phyloP scores from a whole-genome alignment of 1,140 invertebrate genomes.

The Leptonema lineaticorne region DNA sequence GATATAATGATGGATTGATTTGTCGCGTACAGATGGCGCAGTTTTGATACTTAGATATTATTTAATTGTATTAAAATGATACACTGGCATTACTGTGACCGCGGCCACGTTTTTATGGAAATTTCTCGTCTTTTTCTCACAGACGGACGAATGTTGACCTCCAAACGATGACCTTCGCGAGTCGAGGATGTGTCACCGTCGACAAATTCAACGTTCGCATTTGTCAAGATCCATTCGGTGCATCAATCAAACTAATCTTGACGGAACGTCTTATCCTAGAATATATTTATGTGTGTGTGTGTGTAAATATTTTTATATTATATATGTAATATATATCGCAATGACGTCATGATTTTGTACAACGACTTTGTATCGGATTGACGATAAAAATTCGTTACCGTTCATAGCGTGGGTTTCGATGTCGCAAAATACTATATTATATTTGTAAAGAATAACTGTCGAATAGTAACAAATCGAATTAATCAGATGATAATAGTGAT shows the following conservation, averaged over 20 bases:
- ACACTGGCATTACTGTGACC: too few relatives aligned
- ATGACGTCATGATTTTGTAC: background rate
- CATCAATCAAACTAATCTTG: slow-evolving; percentile 15
- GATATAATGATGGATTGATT: too few relatives aligned
- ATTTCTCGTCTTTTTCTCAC: background rate
- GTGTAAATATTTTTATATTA: background rate
- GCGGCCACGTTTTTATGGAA: too few relatives aligned
- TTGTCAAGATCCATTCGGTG: slow-evolving; percentile 2
- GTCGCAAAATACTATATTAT: too few relatives aligned
- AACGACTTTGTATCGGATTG: background rate
- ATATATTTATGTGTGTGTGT: background rate
- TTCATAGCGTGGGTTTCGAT: slow-evolving; percentile 1
- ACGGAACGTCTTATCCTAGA: background rate
- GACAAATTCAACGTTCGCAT: slow-evolving; percentile 2
- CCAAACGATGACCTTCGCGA: background rate
- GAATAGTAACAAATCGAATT: too few relatives aligned
- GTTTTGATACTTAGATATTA: too few relatives aligned
- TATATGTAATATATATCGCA: background rate
- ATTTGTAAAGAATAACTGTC: too few relatives aligned
- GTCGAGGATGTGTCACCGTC: background rate
- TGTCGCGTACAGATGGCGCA: too few relatives aligned
- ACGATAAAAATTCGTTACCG: slow-evolving; percentile 8
- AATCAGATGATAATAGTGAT: too few relatives aligned
- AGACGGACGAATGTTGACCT: background rate
- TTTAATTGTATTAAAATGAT: too few relatives aligned